phyloP scores from a whole-genome alignment of 2,113 vertebrate genomes.

The Microtus richardsoni region DNA sequence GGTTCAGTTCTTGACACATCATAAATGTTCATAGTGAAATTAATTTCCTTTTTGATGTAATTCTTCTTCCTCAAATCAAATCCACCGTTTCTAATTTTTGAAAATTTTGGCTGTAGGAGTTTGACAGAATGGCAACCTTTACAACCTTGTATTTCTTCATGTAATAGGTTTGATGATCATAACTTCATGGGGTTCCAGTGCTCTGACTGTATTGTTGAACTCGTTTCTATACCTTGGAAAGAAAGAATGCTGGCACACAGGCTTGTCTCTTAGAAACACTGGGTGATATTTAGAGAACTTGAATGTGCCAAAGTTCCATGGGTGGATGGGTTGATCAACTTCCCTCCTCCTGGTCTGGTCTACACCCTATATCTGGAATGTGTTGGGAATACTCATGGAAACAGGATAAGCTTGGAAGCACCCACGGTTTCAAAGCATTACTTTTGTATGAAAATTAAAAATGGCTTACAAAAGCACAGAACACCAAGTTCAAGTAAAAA shows the following conservation, averaged over 20 bases:
- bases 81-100: not conserved
- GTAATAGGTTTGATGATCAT: not conserved
- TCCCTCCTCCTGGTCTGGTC: accelerated
- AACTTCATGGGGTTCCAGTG: not conserved
- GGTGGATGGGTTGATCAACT: not conserved
- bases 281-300: not conserved
- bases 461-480: conserved; percentile 14
- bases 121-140: not conserved
- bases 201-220: not conserved
- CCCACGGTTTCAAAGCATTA: conserved; percentile 4
- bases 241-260: not conserved
- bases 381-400: not conserved
- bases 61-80: not conserved
- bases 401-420: not conserved
- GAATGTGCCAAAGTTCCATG: not conserved
- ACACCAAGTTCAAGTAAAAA: conserved; percentile 1
- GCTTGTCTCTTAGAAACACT: not conserved
- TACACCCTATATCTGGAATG: not conserved
- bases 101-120: not conserved
- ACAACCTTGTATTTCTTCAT: not conserved
- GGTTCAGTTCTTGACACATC: not conserved
- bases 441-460: not conserved
- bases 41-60: not conserved
- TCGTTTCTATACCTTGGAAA: not conserved
- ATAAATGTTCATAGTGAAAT: not conserved